Evolutionary conservation across 2,113 vertebrate species (phyloP).

Genomic region (Micronycteris hirsuta): DNA sequence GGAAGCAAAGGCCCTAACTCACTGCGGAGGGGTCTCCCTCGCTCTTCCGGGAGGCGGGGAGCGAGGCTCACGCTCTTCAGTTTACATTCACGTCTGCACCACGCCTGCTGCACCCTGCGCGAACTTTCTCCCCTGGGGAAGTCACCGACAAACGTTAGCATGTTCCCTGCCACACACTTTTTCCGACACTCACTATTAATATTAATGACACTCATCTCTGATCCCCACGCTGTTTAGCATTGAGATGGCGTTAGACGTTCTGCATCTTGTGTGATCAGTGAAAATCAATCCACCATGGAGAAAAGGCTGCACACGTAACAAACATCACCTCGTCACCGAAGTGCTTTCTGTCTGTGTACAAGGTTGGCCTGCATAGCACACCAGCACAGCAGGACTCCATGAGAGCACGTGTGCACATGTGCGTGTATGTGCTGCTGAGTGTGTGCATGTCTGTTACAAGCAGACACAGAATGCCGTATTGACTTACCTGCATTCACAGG

Average conservation of each 20-base stretch:
- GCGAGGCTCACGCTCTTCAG: accelerated
- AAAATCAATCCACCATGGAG: not conserved
- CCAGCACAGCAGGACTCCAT: not conserved
- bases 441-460: not conserved
- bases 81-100: not conserved
- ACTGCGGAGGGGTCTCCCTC: too few species aligned
- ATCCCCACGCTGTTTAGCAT: not conserved
- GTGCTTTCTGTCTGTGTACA: not conserved
- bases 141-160: not conserved
- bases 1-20: not conserved
- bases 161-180: not conserved
- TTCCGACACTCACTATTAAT: not conserved
- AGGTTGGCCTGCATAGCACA: not conserved
- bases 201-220: not conserved
- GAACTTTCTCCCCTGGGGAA: not conserved
- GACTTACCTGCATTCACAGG: conserved; percentile 95
- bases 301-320: accelerated
- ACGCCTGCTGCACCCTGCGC: not conserved
- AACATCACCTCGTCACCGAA: not conserved
- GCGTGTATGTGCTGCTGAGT: not conserved
- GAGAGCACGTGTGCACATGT: not conserved
- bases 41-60: not conserved
- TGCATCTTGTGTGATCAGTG: not conserved
- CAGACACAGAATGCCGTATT: not conserved
- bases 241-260: not conserved